These are phyloP conservation scores for Pangasius macronema DNA, from an alignment of 2,797 vertebrate genomes.

Conservation along the genomic window DNA sequence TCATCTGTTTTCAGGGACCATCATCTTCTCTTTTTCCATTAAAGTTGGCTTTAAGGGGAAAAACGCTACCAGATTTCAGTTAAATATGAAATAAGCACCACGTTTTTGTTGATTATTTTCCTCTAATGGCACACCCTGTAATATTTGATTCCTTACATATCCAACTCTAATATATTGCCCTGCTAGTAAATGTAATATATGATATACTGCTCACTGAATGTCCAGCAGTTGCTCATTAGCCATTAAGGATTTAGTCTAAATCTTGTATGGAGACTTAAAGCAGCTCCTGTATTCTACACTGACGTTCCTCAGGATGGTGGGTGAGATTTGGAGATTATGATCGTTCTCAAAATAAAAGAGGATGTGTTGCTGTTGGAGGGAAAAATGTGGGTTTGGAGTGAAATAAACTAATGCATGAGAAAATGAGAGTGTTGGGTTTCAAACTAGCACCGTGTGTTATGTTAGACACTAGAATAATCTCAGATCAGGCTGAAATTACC, in stretches of 20 bases:
- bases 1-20: not conserved
- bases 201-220: not conserved
- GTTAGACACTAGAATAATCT: not conserved
- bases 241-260: not conserved
- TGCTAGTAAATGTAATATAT: not conserved
- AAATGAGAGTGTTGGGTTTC: not conserved
- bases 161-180: not conserved
- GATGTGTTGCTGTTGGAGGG: not conserved
- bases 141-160: not conserved
- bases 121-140: not conserved
- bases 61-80: not conserved
- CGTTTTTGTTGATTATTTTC: not conserved
- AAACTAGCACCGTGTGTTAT: not conserved
- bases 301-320: not conserved
- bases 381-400: not conserved
- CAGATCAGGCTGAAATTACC: slow-evolving; percentile 3
- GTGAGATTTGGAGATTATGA: not conserved
- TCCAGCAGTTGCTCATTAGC: not conserved
- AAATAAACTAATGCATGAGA: not conserved
- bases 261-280: not conserved
- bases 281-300: not conserved
- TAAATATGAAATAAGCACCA: not conserved
- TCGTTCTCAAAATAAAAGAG: not conserved
- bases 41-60: not conserved
- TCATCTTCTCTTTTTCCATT: not conserved